Percentiles rank a stretch among this genome's conserved stretches.
Evolutionary conservation across 2,113 vertebrate genomes (phyloP).

Genomic region (Coracopsis vasa): DNA sequence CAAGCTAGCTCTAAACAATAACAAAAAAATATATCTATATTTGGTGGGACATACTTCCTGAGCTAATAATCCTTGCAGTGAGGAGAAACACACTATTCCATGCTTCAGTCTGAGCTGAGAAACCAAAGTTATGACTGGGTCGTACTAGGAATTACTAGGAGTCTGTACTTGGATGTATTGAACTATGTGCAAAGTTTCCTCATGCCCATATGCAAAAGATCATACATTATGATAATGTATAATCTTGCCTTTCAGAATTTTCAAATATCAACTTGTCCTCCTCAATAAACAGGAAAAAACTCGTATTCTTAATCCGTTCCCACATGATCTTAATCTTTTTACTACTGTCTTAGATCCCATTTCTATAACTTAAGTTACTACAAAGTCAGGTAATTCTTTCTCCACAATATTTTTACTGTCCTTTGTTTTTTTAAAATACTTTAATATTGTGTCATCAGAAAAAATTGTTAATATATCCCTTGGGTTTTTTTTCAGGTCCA

Average conservation of each 20-base stretch:
- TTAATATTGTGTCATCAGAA: background rate
- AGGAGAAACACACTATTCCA: background rate
- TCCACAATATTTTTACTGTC: background rate
- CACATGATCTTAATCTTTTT: background rate
- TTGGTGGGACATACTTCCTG: accelerated
- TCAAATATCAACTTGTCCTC: background rate
- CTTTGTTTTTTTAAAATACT: background rate
- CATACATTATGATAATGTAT: background rate
- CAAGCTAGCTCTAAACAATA: background rate
- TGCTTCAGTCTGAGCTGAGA: background rate
- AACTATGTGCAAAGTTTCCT: background rate
- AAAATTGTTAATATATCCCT: background rate
- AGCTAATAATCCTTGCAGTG: background rate
- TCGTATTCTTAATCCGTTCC: background rate
- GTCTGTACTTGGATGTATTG: background rate
- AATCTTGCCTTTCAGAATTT: background rate
- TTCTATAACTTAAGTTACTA: background rate
- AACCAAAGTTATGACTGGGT: background rate
- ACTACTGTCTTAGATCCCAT: background rate
- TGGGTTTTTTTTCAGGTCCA: background rate
- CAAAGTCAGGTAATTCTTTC: background rate
- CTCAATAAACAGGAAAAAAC: background rate
- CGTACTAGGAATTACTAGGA: background rate
- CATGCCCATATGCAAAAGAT: background rate
- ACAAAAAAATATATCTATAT: background rate